Evolutionary conservation across 2,113 vertebrate species (phyloP), one percentile per base, ranked within the genome.

Genomic region (Osmerus mordax): DNA sequence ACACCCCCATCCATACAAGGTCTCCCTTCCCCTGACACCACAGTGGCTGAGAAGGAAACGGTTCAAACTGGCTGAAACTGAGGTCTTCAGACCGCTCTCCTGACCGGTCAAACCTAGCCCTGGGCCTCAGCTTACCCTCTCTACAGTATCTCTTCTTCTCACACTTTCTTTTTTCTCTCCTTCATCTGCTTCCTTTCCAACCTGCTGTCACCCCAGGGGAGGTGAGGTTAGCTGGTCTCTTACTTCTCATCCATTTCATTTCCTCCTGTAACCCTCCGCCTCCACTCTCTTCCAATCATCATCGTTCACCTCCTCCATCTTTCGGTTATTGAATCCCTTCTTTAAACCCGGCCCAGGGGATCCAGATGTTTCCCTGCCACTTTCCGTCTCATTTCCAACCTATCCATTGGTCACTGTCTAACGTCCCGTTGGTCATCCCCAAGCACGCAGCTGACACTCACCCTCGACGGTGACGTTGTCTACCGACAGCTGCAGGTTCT

Each of bases 401-500:
- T 7, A 18, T 3, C 15, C 15, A 18, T 9, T 19, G 15, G 55
- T 18, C 15, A 6, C n/a, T 18, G 11, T 56, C 55, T 6, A 16
- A 16, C 16, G 55, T 12, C 18, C 7, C 55, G 1, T 18, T 7
- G 5, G 15, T 11, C 2, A 15, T 56, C 55, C 55, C 18, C 15
- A 19, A 21, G 3, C 5, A 16, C 4, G 11, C 7, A 12, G n/a
- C 47, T n/a, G n/a, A 21, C 28, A 75, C 86, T 78, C 78, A 96
- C 96, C 96, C 91, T 96, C 96, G 32, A 95, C 94, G 0, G 96
- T 97, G 84, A 96, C 92, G 18, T 97, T 97, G 83, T 97, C 96
- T 84, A 97, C 95, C 0, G 93, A 95, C 25, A 97, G 94, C 89
- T 96, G 95, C 82, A 97, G 87, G 87, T 89, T 95, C 87, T 94